Evolutionary conservation across 2,797 vertebrate genomes (phyloP).

Genomic region (Chrosomus eos): DNA sequence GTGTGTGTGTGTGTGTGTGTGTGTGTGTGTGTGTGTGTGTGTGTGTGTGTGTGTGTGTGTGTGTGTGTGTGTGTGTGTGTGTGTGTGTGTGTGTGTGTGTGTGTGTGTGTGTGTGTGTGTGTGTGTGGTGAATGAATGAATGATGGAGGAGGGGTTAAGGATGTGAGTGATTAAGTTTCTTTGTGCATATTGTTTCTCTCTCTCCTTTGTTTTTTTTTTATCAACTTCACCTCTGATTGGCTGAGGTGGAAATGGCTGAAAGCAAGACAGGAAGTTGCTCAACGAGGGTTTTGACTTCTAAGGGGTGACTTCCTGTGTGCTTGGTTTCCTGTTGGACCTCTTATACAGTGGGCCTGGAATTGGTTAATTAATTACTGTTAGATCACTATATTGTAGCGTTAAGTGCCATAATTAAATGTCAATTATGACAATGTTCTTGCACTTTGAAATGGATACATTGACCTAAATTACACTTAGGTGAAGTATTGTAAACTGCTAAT

Average conservation of each 20-base stretch:
- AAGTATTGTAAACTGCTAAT: not conserved
- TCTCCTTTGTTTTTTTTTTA: not conserved
- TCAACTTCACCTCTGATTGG: constrained; percentile 52
- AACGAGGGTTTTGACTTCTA: constrained; percentile 39
- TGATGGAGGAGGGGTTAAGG: constrained; percentile 4
- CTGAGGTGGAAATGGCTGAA: constrained; percentile 41
- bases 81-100: not conserved
- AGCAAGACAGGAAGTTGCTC: constrained; percentile 63
- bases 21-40: not conserved
- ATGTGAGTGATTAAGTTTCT: constrained; percentile 45
- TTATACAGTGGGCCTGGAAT: constrained; percentile 30
- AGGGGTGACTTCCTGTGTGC: constrained; percentile 54
- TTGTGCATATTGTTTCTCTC: constrained; percentile 44
- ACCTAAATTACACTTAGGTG: not conserved
- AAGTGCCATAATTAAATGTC: not conserved
- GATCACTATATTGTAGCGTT: not conserved
- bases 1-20: not conserved
- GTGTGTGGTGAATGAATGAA: too few relatives aligned
- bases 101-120: not conserved
- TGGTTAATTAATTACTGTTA: constrained; percentile 46
- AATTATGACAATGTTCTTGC: not conserved
- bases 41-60: not conserved
- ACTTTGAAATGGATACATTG: not conserved
- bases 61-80: not conserved
- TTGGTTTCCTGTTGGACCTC: constrained; percentile 57